These are phyloP conservation scores for Ametastegia equiseti DNA, from an alignment of 2,888 invertebrate genomes.

Conservation along the genomic window DNA sequence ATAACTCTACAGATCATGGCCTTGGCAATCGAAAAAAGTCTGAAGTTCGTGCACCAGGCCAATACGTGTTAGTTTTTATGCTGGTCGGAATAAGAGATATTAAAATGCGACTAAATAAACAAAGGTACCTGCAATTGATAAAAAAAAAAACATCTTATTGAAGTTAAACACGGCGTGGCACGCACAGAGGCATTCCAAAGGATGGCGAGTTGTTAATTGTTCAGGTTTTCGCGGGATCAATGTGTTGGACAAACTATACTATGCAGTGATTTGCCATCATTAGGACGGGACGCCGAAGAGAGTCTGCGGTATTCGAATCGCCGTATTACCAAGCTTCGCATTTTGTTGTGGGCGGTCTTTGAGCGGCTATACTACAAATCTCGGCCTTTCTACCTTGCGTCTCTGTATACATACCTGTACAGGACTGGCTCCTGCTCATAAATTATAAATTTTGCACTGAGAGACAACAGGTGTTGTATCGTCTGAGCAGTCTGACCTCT, in stretches of 20 bases:
- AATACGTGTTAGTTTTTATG: neutral
- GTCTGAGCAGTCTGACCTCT: conserved; percentile 51
- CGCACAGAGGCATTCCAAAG: conserved; percentile 12
- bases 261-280: conserved; percentile 36
- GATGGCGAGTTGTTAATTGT: conserved; percentile 10
- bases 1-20: neutral
- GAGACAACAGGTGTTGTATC: conserved; percentile 54
- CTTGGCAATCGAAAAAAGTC: neutral
- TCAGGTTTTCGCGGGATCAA: neutral
- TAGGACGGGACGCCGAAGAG: conserved; percentile 22
- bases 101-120: neutral
- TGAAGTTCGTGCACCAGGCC: neutral
- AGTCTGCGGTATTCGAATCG: conserved; percentile 20
- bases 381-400: conserved; percentile 30
- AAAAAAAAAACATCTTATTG: neutral
- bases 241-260: conserved; percentile 10
- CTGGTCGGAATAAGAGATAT: neutral
- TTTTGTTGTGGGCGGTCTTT: conserved; percentile 40
- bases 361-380: conserved; percentile 1
- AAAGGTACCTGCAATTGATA: neutral
- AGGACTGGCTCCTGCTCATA: conserved; percentile 50
- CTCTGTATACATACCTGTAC: conserved; percentile 17
- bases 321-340: neutral
- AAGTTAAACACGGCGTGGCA: neutral
- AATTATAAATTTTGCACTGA: conserved; percentile 52